Base-by-base conservation (phyloP, 2,797 vertebrate species). In the Melanotaenia nigrans region DNA sequence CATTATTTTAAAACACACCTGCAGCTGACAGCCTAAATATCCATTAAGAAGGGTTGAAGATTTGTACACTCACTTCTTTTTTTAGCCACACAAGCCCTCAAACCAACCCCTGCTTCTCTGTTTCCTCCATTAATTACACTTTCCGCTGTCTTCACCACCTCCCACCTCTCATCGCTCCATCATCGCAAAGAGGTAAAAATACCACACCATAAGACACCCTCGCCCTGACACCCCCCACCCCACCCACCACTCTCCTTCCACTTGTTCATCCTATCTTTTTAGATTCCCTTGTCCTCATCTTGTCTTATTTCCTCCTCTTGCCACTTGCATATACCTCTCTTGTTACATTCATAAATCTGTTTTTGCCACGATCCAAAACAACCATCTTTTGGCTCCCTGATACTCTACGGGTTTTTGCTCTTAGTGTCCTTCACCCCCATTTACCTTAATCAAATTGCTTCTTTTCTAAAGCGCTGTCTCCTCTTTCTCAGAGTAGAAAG, bases 111-210 rank as follows among this genome's bases (percentile, higher is more conserved):
- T 61, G 49, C 75, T 47, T 49, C 49, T 35, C 45, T 3, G 53
- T 75, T 61, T 74, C 57, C 71, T 74, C 73, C 72, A 79, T 90
- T 90, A 91, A 90, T 90, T 89, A 87, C 78, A 67, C 65, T 77
- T 83, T 82, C 82, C 55, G 11, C 25, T 73, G 47, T 61, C 51
- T 38, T 62, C 68, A 64, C 67, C 12, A 22, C 79, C 83, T 77
- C 78, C 85, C 70, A 78, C 77, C 70, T 82, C 70, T 87, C 77
- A 1, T 87, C 84, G 57, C 71, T 87, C 86, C 72, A 81, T 88
- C 87, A 82, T 32, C 9, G 56, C 55, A 65, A 59, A 73, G 60
- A 71, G 70, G 68, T 81, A 85, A 86, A 85, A 90, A 74, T 79
- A 89, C 61, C 76, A 20, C 78, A 63, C 53, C 61, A 56, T 45